A percentile compares a stretch with the other conserved stretches of the same genome.
Evolutionary conservation across 2,113 vertebrate species (phyloP).

Genomic region (Antechinus flavipes): DNA sequence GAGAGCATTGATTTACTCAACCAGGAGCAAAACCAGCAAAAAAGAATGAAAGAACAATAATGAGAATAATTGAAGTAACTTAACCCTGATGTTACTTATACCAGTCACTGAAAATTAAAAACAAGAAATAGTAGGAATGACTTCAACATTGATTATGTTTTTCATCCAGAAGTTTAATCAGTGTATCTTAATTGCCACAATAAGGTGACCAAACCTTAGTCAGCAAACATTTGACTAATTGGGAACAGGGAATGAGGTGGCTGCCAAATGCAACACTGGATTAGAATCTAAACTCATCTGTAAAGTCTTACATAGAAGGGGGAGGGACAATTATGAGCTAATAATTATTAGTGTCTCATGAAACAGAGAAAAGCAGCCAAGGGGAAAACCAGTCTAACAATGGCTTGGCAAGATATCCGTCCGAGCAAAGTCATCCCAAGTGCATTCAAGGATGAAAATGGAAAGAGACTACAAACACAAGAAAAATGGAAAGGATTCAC

Average conservation of each 20-base stretch:
- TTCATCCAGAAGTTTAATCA: background rate
- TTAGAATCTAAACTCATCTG: background rate
- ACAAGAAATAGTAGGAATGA: background rate
- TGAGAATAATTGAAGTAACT: background rate
- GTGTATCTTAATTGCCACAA: background rate
- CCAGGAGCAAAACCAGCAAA: background rate
- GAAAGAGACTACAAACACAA: background rate
- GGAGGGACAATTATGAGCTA: background rate
- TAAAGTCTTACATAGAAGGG: background rate
- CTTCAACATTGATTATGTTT: background rate
- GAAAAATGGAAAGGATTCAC: background rate
- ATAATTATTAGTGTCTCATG: background rate
- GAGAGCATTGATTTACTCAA: background rate
- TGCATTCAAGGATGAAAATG: background rate
- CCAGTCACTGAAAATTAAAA: background rate
- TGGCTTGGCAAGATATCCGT: background rate
- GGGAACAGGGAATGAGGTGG: background rate
- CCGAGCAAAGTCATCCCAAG: background rate
- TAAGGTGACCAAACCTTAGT: background rate
- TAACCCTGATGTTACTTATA: background rate
- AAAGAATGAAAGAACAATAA: background rate
- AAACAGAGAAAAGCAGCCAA: background rate
- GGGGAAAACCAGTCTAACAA: background rate
- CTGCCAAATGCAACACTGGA: background rate
- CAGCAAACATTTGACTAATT: background rate